Evolutionary conservation across 2,888 invertebrate genomes (phyloP).

Genomic region (Nebria brevicollis): DNA sequence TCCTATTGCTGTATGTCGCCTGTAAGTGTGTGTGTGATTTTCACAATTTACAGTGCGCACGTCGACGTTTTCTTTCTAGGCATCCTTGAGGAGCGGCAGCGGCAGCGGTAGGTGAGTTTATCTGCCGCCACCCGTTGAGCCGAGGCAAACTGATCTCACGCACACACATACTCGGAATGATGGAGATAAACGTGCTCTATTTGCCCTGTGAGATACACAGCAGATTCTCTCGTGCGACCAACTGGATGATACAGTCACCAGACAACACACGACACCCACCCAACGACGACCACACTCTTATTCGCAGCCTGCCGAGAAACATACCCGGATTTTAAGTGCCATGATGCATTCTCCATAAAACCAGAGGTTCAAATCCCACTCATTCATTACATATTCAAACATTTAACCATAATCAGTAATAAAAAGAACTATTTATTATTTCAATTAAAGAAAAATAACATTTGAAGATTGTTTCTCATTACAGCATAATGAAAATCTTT

Average conservation of each 20-base stretch:
- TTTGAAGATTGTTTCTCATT: neutral
- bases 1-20: conserved; percentile 19
- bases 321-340: neutral
- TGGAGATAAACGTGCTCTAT: conserved; percentile 47
- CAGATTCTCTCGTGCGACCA: conserved; percentile 8
- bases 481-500: neutral
- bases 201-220: conserved; percentile 18
- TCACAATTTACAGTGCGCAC: conserved; percentile 50
- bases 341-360: too few relatives aligned
- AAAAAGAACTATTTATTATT: neutral
- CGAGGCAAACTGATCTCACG: conserved; percentile 24
- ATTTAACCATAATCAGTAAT: too few relatives aligned
- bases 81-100: neutral
- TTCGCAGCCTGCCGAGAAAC: neutral
- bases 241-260: conserved; percentile 10
- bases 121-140: neutral
- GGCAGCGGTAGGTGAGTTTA: neutral
- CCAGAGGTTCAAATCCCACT: too few relatives aligned
- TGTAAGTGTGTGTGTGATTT: conserved; percentile 47
- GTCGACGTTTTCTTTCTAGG: conserved; percentile 13
- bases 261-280: neutral
- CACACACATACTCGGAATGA: conserved; percentile 27
- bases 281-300: neutral
- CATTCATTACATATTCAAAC: too few relatives aligned
- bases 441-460: neutral